Conservation (phyloP, 2,888 invertebrate species). For the Drosophila limbata region DNA sequence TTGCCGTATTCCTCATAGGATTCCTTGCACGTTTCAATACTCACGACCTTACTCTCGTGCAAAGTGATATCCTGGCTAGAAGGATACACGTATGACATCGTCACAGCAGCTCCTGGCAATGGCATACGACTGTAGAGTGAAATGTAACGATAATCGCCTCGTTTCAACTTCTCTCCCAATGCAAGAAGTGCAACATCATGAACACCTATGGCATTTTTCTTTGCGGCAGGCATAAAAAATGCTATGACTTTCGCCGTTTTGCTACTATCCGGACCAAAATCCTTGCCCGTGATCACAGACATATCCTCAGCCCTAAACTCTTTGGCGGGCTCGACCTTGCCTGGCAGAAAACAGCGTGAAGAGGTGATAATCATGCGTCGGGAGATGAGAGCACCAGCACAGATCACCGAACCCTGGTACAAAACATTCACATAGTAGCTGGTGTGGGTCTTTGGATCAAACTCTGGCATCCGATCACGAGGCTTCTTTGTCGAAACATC, state of each 20-base stretch:
- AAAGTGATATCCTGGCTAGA: conserved; percentile 1
- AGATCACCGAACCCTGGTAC: conserved; percentile 46
- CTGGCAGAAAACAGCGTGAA: conserved; percentile 42
- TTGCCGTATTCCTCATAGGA: not conserved
- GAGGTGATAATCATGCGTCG: conserved; percentile 59
- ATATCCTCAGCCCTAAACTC: conserved; percentile 41
- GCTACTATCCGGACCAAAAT: not conserved
- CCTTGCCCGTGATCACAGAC: conserved; percentile 31
- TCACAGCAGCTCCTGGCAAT: not conserved
- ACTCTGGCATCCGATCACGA: not conserved
- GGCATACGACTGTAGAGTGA: conserved; percentile 6
- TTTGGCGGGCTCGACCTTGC: not conserved
- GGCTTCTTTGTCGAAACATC: not conserved
- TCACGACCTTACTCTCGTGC: conserved; percentile 14
- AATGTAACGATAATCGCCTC: conserved; percentile 14
- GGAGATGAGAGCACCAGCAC: conserved; percentile 50
- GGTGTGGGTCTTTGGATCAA: conserved; percentile 13
- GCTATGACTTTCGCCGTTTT: conserved; percentile 20
- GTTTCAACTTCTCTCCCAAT: conserved; percentile 19
- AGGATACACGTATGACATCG: conserved; percentile 31
- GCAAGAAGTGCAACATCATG: conserved; percentile 43
- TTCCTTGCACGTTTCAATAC: conserved; percentile 3
- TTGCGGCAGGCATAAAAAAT: conserved; percentile 37
- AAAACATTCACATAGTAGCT: conserved; percentile 51
- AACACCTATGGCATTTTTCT: rapidly evolving